These are phyloP conservation scores for Drosophila orosa DNA, from an alignment of 1,140 invertebrate species.

Conservation along the genomic window DNA sequence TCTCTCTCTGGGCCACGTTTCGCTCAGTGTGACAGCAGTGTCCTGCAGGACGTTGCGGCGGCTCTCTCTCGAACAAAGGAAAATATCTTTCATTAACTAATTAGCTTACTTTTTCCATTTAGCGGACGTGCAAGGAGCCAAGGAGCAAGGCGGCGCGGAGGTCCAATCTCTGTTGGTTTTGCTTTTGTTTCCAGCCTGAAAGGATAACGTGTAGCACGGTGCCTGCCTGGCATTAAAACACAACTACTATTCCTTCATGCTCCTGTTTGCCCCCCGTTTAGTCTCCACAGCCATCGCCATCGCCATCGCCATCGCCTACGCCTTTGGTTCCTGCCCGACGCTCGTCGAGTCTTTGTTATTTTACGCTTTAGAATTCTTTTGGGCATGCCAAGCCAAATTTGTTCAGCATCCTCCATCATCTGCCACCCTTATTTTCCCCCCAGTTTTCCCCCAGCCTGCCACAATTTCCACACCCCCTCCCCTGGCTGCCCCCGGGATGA, in stretches of 20 bases:
- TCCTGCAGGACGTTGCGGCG: constrained; percentile 42
- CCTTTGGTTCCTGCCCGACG: constrained; percentile 44
- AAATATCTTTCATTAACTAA: constrained; percentile 83
- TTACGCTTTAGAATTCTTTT: constrained; percentile 81
- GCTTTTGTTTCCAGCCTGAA: constrained; percentile 64
- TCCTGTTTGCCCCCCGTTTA: neutral
- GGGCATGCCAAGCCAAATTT: constrained; percentile 74
- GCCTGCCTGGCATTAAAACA: constrained; percentile 61
- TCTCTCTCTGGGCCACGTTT: constrained; percentile 3
- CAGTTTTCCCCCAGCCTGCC: neutral
- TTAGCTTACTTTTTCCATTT: constrained; percentile 78
- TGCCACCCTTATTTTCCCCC: neutral
- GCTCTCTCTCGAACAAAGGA: constrained; percentile 61
- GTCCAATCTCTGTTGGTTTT: constrained; percentile 59
- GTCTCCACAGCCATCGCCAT: neutral
- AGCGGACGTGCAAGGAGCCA: constrained; percentile 1
- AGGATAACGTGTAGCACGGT: constrained; percentile 72
- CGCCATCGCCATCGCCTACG: constrained; percentile 11
- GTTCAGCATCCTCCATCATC: constrained; percentile 61
- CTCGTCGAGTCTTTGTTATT: constrained; percentile 74
- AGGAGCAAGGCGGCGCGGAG: neutral
- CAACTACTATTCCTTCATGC: constrained; percentile 59
- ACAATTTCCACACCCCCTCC: neutral
- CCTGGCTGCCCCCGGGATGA: neutral
- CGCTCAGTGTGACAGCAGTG: constrained; percentile 17